phyloP scores from a whole-genome alignment of 2,888 invertebrate species.

The Cheilosia impressa region DNA sequence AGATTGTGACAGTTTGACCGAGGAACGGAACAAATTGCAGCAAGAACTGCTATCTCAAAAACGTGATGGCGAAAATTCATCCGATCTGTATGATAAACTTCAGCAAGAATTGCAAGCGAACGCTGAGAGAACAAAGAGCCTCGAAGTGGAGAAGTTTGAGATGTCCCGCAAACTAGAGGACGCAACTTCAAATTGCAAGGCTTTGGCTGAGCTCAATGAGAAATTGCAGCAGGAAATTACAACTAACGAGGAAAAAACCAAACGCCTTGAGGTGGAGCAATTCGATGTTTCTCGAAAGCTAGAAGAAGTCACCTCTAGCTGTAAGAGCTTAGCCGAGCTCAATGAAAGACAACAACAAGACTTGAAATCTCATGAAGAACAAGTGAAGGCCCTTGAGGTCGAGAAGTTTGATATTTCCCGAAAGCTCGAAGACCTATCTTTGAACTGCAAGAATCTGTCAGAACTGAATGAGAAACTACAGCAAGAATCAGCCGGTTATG shows the following conservation, averaged over 20 bases:
- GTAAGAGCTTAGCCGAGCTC: conserved; percentile 76
- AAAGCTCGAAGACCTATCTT: conserved; percentile 84
- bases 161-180: conserved; percentile 85
- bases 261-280: conserved; percentile 21
- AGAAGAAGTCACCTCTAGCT: conserved; percentile 76
- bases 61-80: conserved; percentile 76
- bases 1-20: conserved; percentile 75
- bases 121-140: conserved; percentile 82
- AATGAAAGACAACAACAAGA: conserved; percentile 39
- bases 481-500: conserved; percentile 72
- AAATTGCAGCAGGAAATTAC: conserved; percentile 86
- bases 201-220: conserved; percentile 76
- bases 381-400: conserved; percentile 76
- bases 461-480: conserved; percentile 76
- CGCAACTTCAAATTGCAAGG: conserved; percentile 80
- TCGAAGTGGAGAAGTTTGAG: conserved; percentile 82
- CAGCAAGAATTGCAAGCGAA: conserved; percentile 77
- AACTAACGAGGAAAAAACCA: conserved; percentile 85
- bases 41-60: background rate
- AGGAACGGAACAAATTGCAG: conserved; percentile 73
- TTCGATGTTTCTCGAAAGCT: conserved; percentile 77
- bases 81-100: conserved; percentile 79
- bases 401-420: conserved; percentile 79
- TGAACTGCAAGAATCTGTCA: conserved; percentile 76
- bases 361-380: conserved; percentile 75